Conservation (phyloP, 2,797 vertebrate species). For the Melanotaenia nigrans region DNA sequence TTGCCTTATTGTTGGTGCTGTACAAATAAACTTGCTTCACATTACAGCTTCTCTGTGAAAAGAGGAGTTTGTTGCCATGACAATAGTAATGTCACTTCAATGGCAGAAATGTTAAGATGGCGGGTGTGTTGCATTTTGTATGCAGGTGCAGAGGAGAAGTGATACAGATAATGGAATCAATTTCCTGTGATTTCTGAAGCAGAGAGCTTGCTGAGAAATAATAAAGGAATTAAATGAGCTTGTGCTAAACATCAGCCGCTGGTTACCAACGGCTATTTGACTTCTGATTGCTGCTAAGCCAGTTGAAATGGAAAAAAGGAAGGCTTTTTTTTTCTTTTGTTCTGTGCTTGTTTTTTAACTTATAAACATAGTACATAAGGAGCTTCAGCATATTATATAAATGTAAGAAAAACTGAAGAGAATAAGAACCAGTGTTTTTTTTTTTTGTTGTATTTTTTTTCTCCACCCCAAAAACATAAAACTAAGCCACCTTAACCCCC, state of each 20-base stretch:
- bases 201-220: slow-evolving; percentile 69
- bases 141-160: slow-evolving; percentile 75
- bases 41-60: slow-evolving; percentile 50
- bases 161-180: slow-evolving; percentile 82
- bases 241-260: slow-evolving; percentile 69
- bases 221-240: slow-evolving; percentile 79
- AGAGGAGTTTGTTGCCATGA: slow-evolving; percentile 82
- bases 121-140: slow-evolving; percentile 74
- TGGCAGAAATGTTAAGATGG: slow-evolving; percentile 77
- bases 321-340: slow-evolving; percentile 24
- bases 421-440: background rate
- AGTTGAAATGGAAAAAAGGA: slow-evolving; percentile 50
- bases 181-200: slow-evolving; percentile 81
- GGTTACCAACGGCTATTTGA: slow-evolving; percentile 67
- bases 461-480: slow-evolving; percentile 19
- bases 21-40: slow-evolving; percentile 23
- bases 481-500: slow-evolving; percentile 22
- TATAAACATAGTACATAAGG: slow-evolving; percentile 40
- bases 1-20: slow-evolving; percentile 24
- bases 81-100: slow-evolving; percentile 81
- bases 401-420: slow-evolving; percentile 8
- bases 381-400: slow-evolving; percentile 11
- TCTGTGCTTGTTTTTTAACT: slow-evolving; percentile 4
- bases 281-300: slow-evolving; percentile 65
- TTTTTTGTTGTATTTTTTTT: no score